Percentiles rank a stretch among this genome's conserved stretches.
Evolutionary conservation across 2,888 invertebrate genomes (phyloP).

Genomic region (Drosophila recens): DNA sequence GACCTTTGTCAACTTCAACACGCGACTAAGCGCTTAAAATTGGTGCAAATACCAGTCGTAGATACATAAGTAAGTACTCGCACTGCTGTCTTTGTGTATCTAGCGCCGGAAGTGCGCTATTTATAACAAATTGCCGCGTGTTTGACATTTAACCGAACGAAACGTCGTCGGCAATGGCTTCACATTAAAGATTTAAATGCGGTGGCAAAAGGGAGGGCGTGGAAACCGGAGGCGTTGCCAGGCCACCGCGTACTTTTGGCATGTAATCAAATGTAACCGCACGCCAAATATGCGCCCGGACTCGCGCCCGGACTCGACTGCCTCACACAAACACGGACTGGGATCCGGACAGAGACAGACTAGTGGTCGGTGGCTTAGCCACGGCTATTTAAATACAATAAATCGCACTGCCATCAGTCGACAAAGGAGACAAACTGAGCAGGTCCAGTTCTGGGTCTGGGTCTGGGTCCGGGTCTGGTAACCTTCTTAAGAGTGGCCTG

Average conservation of each 20-base stretch:
- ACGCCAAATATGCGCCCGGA: conserved; percentile 68
- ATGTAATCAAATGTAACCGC: conserved; percentile 80
- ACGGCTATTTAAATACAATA: conserved; percentile 69
- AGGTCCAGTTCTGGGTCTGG: background rate
- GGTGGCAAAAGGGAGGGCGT: conserved; percentile 14
- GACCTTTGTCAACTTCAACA: conserved; percentile 79
- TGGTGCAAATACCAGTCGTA: conserved; percentile 68
- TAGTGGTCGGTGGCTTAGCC: conserved; percentile 48
- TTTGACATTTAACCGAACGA: conserved; percentile 72
- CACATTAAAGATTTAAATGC: conserved; percentile 55
- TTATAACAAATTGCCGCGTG: conserved; percentile 80
- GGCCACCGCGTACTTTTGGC: conserved; percentile 57
- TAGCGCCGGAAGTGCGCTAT: conserved; percentile 77
- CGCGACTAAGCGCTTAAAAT: conserved; percentile 76
- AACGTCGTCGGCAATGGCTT: conserved; percentile 15
- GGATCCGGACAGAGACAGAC: conserved; percentile 18
- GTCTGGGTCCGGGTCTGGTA: background rate
- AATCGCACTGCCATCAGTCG: conserved; percentile 37
- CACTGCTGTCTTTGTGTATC: conserved; percentile 39
- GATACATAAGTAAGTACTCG: conserved; percentile 30
- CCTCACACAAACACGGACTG: background rate
- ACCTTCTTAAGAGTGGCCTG: conserved; percentile 23
- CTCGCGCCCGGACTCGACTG: conserved; percentile 3
- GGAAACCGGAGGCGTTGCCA: conserved; percentile 41
- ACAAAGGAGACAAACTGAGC: conserved; percentile 5